A percentile compares a stretch with the other conserved stretches of the same genome.
Conservation (phyloP, 2,797 vertebrate genomes). For the Acanthurus tractus region DNA sequence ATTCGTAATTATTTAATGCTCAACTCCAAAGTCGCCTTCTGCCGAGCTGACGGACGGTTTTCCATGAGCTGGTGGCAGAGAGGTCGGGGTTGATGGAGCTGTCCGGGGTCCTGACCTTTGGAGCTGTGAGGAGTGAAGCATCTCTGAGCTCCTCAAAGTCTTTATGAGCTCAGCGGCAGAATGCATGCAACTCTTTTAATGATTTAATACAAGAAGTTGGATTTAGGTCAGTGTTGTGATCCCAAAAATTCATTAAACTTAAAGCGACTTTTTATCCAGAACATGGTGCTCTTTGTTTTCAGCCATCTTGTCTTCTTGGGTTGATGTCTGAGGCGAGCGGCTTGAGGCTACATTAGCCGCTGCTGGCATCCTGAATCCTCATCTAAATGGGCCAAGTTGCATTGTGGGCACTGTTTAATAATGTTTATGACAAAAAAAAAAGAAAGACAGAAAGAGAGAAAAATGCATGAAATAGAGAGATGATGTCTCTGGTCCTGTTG, state of each 20-base stretch:
- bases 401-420: not conserved
- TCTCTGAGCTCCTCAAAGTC: conserved; percentile 41
- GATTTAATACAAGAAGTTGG: conserved; percentile 24
- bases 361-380: not conserved
- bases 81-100: conserved; percentile 51
- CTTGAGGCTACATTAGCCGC: not conserved
- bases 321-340: not conserved
- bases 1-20: conserved; percentile 52
- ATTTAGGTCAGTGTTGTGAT: conserved; percentile 23
- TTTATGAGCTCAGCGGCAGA: conserved; percentile 30
- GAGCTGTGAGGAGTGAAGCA: conserved; percentile 32
- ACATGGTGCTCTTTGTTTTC: not conserved
- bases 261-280: not conserved
- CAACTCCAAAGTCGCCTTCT: conserved; percentile 35
- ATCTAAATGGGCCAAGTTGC: not conserved
- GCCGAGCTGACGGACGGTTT: conserved; percentile 36
- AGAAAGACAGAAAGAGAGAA: not conserved
- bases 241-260: not conserved
- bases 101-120: conserved; percentile 74
- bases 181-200: conserved; percentile 22
- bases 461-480: not conserved
- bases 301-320: not conserved
- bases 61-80: conserved; percentile 57
- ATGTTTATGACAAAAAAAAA: too few species aligned
- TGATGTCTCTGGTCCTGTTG: not conserved